Evolutionary conservation across 2,888 invertebrate species (phyloP), one percentile per base, ranked within the genome.

Genomic region (Clivina fossor): DNA sequence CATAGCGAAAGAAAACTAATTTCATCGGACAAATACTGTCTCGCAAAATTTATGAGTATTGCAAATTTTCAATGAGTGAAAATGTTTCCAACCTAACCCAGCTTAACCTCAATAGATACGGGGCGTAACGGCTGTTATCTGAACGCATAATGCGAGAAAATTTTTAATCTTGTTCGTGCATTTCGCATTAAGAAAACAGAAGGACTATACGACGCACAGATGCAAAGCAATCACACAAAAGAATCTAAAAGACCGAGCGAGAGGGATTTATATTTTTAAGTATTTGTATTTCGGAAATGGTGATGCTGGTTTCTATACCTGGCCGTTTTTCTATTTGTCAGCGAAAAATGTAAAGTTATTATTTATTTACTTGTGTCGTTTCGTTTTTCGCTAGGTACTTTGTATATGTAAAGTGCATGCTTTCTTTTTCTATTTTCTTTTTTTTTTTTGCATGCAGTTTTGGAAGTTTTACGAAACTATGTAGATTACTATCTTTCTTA

Each of bases 161-260:
- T 28, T 50, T 49, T 41, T 50, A 50, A 50, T 50, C 40, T 50
- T 19, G n/a, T n/a, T n/a, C 19, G 19, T 11, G 11, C 19, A 40
- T 16, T 40, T 40, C 33, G 7, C 19, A 15, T 37, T 16, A 26
- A 16, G 19, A 47, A 44, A 32, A 41, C 40, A 49, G 32, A 40
- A 28, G 28, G 50, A 28, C 24, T 24, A 41, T 22, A 49, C 41
- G 13, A 30, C n/a, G 40, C 22, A 41, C 50, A 50, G 50, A 50
- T 50, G 50, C 28, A 41, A 32, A 33, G 8, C 22, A 32, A 19
- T 11, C 30, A n/a, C 28, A 28, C 24, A 2, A 50, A 30, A 50
- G 41, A 40, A n/a, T n/a, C n/a, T n/a, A n/a, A n/a, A n/a, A n/a
- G n/a, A n/a, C n/a, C n/a, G n/a, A n/a, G n/a, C n/a, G n/a, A 40